A percentile compares a stretch with the other conserved stretches of the same genome.
Evolutionary conservation across 1,140 invertebrate genomes (phyloP).

Genomic region (Acyrthosiphon pisum): DNA sequence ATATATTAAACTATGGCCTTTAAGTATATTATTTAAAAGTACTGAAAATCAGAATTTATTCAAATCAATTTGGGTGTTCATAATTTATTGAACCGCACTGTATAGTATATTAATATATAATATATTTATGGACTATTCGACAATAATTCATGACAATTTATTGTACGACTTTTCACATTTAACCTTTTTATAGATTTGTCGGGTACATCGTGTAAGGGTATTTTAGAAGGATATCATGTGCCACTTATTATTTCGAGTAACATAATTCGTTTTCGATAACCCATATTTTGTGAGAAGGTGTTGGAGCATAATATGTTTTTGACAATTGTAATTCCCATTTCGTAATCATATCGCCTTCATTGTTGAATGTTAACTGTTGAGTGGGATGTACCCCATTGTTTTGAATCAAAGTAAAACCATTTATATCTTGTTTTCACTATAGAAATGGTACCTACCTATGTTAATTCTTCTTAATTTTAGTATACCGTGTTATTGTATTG

Average conservation of each 20-base stretch:
- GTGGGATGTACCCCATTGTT: not conserved
- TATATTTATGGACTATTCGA: too few species aligned
- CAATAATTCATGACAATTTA: too few species aligned
- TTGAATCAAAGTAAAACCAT: not conserved
- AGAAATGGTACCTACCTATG: not conserved
- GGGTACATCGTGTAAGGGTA: too few species aligned
- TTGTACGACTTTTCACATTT: too few species aligned
- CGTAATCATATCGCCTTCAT: not conserved
- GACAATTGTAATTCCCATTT: not conserved
- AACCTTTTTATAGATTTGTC: too few species aligned
- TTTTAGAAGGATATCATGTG: not conserved
- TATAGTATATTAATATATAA: not conserved
- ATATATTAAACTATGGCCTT: not conserved
- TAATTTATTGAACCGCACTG: not conserved
- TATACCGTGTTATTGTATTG: not conserved
- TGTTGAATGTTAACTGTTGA: not conserved
- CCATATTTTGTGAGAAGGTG: not conserved
- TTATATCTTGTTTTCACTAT: not conserved
- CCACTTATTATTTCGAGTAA: not conserved
- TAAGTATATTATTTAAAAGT: not conserved
- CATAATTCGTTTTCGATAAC: not conserved
- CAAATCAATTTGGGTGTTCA: not conserved
- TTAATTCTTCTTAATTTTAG: not conserved
- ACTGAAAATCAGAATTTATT: not conserved
- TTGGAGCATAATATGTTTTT: not conserved